These are phyloP conservation scores for Trematocara macrostoma DNA, from an alignment of 2,113 vertebrate genomes.

Conservation along the genomic window DNA sequence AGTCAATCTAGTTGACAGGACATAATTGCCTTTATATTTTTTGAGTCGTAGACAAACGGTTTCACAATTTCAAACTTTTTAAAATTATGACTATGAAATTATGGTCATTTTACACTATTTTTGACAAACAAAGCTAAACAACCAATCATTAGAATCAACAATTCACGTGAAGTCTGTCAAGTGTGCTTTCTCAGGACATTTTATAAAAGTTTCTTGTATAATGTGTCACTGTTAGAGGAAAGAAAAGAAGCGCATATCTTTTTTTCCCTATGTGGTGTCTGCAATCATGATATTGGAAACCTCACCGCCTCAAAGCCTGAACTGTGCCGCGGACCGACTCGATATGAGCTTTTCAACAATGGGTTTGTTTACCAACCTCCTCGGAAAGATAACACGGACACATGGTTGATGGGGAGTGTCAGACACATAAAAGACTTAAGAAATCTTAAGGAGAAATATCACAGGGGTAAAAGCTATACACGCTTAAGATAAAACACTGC, in stretches of 20 bases:
- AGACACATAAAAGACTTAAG: background rate
- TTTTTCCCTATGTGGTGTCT: background rate
- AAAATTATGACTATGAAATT: background rate
- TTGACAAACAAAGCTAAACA: background rate
- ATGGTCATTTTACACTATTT: background rate
- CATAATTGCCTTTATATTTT: background rate
- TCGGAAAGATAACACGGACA: background rate
- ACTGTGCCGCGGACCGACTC: background rate
- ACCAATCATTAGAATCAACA: background rate
- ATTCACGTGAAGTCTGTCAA: background rate
- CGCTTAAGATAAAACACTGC: background rate
- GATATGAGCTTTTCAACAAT: background rate
- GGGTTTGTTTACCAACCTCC: constrained; percentile 16
- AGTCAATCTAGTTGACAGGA: background rate
- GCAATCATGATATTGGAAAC: constrained; percentile 8
- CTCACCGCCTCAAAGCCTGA: constrained; percentile 1
- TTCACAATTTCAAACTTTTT: background rate
- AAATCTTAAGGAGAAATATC: background rate
- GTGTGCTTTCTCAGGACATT: background rate
- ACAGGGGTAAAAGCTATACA: background rate
- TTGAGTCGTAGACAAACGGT: rapidly evolving
- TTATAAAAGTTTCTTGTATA: background rate
- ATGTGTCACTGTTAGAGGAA: background rate
- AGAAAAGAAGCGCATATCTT: background rate
- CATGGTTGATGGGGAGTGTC: background rate